phyloP scores from a whole-genome alignment of 2,888 invertebrate genomes.

The Brenthis ino region DNA sequence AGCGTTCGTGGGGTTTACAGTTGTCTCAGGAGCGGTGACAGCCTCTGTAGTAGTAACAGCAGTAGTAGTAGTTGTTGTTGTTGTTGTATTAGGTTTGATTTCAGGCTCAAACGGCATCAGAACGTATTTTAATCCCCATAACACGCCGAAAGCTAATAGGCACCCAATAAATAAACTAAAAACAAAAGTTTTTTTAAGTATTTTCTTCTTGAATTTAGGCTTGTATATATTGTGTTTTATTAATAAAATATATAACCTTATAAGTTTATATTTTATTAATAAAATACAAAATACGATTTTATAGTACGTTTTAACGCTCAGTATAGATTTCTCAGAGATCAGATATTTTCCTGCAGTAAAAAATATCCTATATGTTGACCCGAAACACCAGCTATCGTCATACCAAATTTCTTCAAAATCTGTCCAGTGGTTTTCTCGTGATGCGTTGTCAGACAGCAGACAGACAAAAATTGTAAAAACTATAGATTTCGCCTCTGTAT shows the following conservation, averaged over 20 bases:
- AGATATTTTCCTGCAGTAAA: no score
- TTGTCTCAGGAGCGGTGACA: not conserved
- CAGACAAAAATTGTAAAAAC: no score
- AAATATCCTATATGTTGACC: no score
- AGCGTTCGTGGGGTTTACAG: not conserved
- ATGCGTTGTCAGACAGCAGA: no score
- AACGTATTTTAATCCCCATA: conserved; percentile 55
- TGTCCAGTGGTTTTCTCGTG: no score
- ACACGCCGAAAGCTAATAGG: conserved; percentile 64
- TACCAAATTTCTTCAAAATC: no score
- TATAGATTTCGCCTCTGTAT: no score
- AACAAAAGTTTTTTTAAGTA: conserved; percentile 27
- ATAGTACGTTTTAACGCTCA: no score
- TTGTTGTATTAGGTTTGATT: not conserved
- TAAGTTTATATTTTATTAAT: no score
- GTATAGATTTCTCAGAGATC: no score
- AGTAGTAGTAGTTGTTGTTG: conserved; percentile 1
- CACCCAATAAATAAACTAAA: conserved; percentile 67
- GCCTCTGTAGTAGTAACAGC: not conserved
- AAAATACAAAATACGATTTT: no score
- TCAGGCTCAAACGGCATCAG: conserved; percentile 32
- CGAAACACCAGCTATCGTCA: no score
- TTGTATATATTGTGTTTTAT: not conserved
- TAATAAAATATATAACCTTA: not conserved
- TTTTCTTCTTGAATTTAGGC: not conserved